Percentiles rank a stretch among this genome's conserved stretches.
These are phyloP conservation scores for Sinocyclocheilus anophthalmus DNA, from an alignment of 2,113 vertebrate genomes.

Conservation along the genomic window DNA sequence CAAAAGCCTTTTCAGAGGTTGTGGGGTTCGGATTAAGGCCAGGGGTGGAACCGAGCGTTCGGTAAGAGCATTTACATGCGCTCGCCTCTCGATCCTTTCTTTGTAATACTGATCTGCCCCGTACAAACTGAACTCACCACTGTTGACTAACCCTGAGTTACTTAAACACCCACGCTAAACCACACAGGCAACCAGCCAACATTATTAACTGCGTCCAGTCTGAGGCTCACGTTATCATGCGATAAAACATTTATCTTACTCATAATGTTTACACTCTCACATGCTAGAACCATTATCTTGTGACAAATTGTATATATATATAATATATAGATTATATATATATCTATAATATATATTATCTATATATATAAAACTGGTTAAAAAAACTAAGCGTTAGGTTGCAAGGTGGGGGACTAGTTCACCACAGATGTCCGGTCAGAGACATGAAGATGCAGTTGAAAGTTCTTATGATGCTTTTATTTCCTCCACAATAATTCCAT, in stretches of 20 bases:
- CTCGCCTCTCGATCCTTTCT: conserved; percentile 24
- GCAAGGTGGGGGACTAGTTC: too few relatives aligned
- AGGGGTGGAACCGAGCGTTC: conserved; percentile 31
- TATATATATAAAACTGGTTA: too few relatives aligned
- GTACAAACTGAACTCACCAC: conserved; percentile 11
- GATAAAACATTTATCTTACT: background rate
- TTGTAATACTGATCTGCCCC: conserved; percentile 42
- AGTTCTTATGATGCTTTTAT: too few relatives aligned
- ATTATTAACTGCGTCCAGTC: background rate
- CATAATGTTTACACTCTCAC: background rate
- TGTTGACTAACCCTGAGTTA: conserved; percentile 28
- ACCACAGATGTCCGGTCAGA: too few relatives aligned
- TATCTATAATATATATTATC: too few relatives aligned
- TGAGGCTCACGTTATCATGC: conserved; percentile 2
- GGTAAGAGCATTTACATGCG: conserved; percentile 49
- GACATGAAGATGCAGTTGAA: too few relatives aligned
- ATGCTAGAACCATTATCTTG: conserved; percentile 15
- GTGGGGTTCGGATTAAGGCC: conserved; percentile 53
- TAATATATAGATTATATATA: too few relatives aligned
- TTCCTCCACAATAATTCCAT: too few relatives aligned
- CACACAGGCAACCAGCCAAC: background rate
- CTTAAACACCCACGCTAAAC: conserved; percentile 29
- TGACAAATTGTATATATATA: background rate
- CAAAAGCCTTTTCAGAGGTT: conserved; percentile 56
- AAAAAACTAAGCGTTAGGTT: too few relatives aligned